Percentiles rank a stretch among this genome's conserved stretches.
Evolutionary conservation across 2,888 invertebrate genomes (phyloP).

Genomic region (Stratiomys singularior): DNA sequence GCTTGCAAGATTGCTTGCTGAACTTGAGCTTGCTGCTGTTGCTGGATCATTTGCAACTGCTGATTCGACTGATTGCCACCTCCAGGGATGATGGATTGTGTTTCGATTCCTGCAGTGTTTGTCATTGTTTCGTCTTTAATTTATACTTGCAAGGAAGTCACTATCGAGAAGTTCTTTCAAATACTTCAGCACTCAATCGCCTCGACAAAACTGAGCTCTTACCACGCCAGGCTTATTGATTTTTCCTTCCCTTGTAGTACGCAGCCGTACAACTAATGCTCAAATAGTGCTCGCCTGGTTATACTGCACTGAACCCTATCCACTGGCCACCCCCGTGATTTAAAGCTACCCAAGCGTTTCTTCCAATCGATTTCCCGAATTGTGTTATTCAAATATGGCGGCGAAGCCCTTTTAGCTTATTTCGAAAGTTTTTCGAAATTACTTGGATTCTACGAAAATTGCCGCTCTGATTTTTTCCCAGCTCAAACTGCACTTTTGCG

Average conservation of each 20-base stretch:
- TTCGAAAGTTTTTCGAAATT: too few relatives aligned
- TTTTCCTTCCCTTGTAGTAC: conserved; percentile 10
- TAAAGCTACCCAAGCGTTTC: too few relatives aligned
- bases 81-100: conserved; percentile 55
- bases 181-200: not conserved
- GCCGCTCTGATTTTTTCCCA: too few relatives aligned
- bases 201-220: not conserved
- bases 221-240: conserved; percentile 27
- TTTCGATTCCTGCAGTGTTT: conserved; percentile 59
- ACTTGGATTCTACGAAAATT: too few relatives aligned
- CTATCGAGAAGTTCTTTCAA: not conserved
- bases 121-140: conserved; percentile 57
- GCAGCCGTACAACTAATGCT: too few relatives aligned
- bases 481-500: too few relatives aligned
- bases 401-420: not conserved
- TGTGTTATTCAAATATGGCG: not conserved
- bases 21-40: conserved; percentile 59
- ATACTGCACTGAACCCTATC: too few relatives aligned
- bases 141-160: not conserved
- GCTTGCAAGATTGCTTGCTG: conserved; percentile 54
- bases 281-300: too few relatives aligned
- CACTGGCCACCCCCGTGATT: too few relatives aligned
- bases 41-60: conserved; percentile 56
- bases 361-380: not conserved
- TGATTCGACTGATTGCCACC: conserved; percentile 56